These are phyloP conservation scores for Cottus gobio DNA, from an alignment of 2,113 vertebrate species.

Conservation along the genomic window DNA sequence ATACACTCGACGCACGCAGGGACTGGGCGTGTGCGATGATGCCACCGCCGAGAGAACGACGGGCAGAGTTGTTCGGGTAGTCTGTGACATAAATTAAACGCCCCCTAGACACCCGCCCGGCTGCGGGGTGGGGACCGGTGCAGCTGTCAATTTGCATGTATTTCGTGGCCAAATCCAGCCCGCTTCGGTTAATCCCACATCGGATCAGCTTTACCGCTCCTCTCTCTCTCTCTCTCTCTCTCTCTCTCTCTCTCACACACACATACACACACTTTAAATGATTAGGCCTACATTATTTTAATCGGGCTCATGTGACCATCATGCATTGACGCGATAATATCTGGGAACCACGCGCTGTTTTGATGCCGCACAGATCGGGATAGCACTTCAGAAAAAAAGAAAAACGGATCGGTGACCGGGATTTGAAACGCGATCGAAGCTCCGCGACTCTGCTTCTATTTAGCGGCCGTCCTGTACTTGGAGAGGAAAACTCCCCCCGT, in stretches of 20 bases:
- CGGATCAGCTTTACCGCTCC: slow-evolving; percentile 64
- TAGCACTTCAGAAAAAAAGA: background rate
- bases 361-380: slow-evolving; percentile 32
- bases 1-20: slow-evolving; percentile 21
- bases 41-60: slow-evolving; percentile 7
- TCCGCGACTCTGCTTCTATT: slow-evolving; percentile 37
- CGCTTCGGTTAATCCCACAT: slow-evolving; percentile 73
- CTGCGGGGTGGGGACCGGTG: slow-evolving; percentile 65
- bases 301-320: slow-evolving; percentile 49
- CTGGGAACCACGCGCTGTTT: slow-evolving; percentile 18
- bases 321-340: slow-evolving; percentile 33
- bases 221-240: background rate
- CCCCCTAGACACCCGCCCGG: slow-evolving; percentile 41
- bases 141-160: slow-evolving; percentile 81
- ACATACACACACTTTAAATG: slow-evolving; percentile 64
- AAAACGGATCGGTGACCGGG: slow-evolving; percentile 46
- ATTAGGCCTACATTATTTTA: slow-evolving; percentile 58
- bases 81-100: slow-evolving; percentile 57
- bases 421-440: slow-evolving; percentile 59
- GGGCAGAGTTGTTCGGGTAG: slow-evolving; percentile 43
- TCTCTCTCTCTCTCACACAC: background rate
- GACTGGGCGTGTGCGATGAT: slow-evolving; percentile 67
- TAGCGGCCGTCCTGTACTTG: slow-evolving; percentile 3
- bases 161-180: slow-evolving; percentile 69
- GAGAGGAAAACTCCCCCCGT: slow-evolving; percentile 20